phyloP scores from a whole-genome alignment of 2,113 vertebrate species.

The Ammodytes dubius region DNA sequence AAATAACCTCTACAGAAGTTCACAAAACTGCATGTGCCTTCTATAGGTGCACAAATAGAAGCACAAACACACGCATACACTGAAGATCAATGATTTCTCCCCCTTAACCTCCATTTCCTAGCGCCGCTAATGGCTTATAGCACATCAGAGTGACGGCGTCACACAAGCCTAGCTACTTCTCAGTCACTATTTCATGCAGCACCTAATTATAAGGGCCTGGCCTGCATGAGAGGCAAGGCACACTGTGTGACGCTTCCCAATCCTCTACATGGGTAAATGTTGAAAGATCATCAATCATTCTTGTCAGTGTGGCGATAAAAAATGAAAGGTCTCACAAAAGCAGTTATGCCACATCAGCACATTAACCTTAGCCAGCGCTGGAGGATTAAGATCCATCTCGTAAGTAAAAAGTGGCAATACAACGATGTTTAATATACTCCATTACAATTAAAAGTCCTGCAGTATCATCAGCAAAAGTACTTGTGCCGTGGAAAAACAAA shows the following conservation, averaged over 20 bases:
- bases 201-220: conserved; percentile 27
- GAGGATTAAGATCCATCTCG: not conserved
- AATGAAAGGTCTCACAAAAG: conserved; percentile 3
- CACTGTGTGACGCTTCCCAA: conserved; percentile 3
- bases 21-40: conserved; percentile 10
- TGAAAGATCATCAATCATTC: conserved; percentile 44
- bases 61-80: conserved; percentile 1
- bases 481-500: not conserved
- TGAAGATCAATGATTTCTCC: conserved; percentile 44
- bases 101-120: conserved; percentile 20
- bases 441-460: not conserved
- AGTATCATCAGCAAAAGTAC: not conserved
- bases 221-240: conserved; percentile 26
- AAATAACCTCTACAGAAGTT: conserved; percentile 17
- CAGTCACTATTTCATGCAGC: conserved; percentile 35
- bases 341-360: conserved; percentile 22
- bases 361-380: not conserved
- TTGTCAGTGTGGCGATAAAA: conserved; percentile 5
- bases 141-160: conserved; percentile 50
- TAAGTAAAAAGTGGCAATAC: not conserved
- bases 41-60: conserved; percentile 20
- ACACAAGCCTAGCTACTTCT: conserved; percentile 33
- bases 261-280: conserved; percentile 37
- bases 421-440: not conserved
- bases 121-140: conserved; percentile 56